These are phyloP conservation scores for Nemotelus nigrinus DNA, from an alignment of 2,888 invertebrate species.

Conservation along the genomic window DNA sequence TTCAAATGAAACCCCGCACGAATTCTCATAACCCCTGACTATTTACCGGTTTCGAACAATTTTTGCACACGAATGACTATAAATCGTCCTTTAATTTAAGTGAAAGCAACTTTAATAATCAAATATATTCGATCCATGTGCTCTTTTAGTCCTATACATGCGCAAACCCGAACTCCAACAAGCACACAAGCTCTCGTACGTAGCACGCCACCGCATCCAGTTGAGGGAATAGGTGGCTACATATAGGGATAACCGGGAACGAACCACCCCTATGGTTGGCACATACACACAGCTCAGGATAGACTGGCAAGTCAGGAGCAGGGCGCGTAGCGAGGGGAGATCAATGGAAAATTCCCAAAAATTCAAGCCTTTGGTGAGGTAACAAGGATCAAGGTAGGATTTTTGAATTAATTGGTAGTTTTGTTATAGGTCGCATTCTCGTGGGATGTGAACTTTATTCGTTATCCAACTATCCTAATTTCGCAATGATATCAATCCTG, in stretches of 20 bases:
- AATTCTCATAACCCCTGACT: no score
- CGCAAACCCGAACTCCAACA: background rate
- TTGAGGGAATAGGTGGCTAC: slow-evolving; percentile 2
- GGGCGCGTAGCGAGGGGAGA: background rate
- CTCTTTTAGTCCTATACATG: background rate
- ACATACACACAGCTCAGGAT: background rate
- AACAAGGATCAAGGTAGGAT: background rate
- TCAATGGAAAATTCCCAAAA: slow-evolving; percentile 39
- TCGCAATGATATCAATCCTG: slow-evolving; percentile 2
- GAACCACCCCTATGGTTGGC: slow-evolving; percentile 12
- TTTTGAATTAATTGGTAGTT: background rate
- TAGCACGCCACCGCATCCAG: background rate
- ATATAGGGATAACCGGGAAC: slow-evolving; percentile 34
- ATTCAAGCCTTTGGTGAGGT: background rate
- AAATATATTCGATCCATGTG: no score
- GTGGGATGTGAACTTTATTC: no score
- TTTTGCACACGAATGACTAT: no score
- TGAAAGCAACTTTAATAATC: no score
- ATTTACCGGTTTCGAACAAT: no score
- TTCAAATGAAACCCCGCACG: no score
- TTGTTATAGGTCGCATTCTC: no score
- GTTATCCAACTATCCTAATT: no score
- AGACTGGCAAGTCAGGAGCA: background rate
- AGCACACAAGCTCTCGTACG: background rate
- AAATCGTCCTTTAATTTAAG: no score